Evolutionary conservation across 2,888 invertebrate species (phyloP).

Genomic region (Didymodactylos carnosus): DNA sequence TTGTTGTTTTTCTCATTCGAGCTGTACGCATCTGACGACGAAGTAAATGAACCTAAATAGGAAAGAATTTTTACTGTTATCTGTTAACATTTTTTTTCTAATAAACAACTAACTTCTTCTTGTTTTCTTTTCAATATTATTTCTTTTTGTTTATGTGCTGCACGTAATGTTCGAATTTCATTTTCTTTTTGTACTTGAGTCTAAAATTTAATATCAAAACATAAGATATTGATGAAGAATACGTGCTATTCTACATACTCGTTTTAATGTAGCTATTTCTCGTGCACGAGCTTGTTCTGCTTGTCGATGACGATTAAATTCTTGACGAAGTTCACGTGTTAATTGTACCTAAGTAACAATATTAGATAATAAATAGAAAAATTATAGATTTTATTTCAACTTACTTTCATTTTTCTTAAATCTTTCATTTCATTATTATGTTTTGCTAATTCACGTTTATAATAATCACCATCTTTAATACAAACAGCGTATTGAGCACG

Average conservation of each 20-base stretch:
- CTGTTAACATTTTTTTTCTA: no score
- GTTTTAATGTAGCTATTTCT: constrained; percentile 71
- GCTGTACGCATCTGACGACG: neutral
- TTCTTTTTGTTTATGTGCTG: constrained; percentile 63
- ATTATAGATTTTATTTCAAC: no score
- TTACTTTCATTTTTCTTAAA: neutral
- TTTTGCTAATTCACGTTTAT: neutral
- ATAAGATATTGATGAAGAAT: neutral
- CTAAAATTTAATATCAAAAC: neutral
- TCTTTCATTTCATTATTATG: neutral
- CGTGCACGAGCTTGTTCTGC: constrained; percentile 54
- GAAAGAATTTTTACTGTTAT: neutral
- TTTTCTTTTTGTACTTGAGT: constrained; percentile 54
- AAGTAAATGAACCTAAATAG: neutral
- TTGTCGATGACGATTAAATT: constrained; percentile 50
- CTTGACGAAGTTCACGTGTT: constrained; percentile 28
- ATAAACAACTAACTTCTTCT: constrained; percentile 36
- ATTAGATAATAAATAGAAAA: no score
- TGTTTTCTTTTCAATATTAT: constrained; percentile 66
- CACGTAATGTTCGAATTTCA: constrained; percentile 63
- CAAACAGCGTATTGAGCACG: neutral
- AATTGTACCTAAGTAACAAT: no score
- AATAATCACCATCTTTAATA: neutral
- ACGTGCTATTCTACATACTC: constrained; percentile 52
- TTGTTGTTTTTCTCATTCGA: neutral